Evolutionary conservation across 2,113 vertebrate genomes (phyloP).

Genomic region (Anthoscopus minutus): DNA sequence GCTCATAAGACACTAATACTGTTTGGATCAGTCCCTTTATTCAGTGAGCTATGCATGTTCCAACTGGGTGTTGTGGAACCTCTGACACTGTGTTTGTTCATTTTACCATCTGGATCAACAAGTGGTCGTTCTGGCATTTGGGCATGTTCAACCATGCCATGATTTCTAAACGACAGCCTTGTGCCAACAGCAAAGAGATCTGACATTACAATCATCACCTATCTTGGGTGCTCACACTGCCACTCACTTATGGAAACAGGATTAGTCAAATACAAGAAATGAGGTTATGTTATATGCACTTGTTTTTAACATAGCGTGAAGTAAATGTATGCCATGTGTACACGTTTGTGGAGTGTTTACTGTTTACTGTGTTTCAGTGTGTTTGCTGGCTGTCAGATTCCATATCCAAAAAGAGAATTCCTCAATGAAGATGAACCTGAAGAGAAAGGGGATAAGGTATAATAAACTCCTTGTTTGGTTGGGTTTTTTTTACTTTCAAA

Average conservation of each 20-base stretch:
- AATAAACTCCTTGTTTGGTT: background rate
- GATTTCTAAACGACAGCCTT: background rate
- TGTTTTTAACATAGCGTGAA: background rate
- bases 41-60: background rate
- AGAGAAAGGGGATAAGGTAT: slow-evolving; percentile 97
- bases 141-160: background rate
- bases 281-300: background rate
- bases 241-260: background rate
- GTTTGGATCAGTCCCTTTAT: background rate
- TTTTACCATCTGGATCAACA: slow-evolving; percentile 12
- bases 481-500: background rate
- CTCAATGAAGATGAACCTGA: slow-evolving; percentile 97
- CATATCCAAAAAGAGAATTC: slow-evolving; percentile 97
- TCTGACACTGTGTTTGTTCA: background rate
- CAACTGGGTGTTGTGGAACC: background rate
- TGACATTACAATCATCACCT: background rate
- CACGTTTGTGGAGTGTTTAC: background rate
- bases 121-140: background rate
- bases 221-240: background rate
- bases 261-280: background rate
- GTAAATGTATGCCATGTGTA: background rate
- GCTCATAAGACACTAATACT: background rate
- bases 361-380: slow-evolving; percentile 76
- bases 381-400: slow-evolving; percentile 98
- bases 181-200: background rate